Evolutionary conservation across 2,113 vertebrate genomes (phyloP).

Genomic region (Junco hyemalis): DNA sequence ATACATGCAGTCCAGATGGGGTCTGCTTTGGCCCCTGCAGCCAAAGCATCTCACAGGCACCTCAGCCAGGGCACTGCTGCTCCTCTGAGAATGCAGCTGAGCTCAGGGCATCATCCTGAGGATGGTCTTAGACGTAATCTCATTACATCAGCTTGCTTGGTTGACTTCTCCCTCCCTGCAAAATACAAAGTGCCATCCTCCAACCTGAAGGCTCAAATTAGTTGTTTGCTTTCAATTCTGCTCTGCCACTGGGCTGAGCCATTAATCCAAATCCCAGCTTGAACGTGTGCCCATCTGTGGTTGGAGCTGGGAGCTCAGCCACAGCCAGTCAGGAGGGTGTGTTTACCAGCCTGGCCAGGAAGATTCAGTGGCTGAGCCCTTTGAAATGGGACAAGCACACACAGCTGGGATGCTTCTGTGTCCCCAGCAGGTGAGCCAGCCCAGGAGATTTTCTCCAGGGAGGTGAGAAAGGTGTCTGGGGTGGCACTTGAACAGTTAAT

Average conservation of each 20-base stretch:
- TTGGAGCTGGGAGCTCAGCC: not conserved
- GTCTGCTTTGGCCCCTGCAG: not conserved
- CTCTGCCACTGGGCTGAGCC: not conserved
- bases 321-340: not conserved
- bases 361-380: not conserved
- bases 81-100: not conserved
- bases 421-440: not conserved
- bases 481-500: not conserved
- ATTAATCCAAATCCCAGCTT: not conserved
- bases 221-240: not conserved
- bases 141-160: not conserved
- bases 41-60: not conserved
- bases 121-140: not conserved
- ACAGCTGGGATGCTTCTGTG: not conserved
- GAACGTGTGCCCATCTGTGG: fast-evolving
- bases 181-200: not conserved
- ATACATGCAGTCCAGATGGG: too few species aligned
- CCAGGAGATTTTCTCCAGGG: not conserved
- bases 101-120: not conserved
- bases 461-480: not conserved
- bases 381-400: not conserved
- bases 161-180: not conserved
- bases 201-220: not conserved
- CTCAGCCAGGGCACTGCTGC: not conserved
- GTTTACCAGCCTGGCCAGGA: not conserved